These are phyloP conservation scores for Nesidiocoris tenuis DNA, from an alignment of 2,888 invertebrate genomes.

Conservation along the genomic window DNA sequence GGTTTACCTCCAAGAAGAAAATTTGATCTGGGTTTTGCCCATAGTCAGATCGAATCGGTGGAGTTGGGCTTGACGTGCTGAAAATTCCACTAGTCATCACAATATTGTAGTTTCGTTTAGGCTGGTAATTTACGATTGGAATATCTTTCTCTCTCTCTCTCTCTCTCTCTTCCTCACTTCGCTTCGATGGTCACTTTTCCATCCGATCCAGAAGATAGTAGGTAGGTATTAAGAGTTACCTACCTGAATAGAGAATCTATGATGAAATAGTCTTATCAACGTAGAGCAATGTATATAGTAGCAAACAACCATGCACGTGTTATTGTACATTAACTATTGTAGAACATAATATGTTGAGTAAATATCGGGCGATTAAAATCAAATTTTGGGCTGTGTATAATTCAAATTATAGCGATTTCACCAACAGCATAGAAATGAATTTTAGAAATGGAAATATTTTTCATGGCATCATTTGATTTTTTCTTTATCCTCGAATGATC, in stretches of 20 bases:
- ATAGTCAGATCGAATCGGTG: neutral
- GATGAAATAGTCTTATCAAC: constrained; percentile 3
- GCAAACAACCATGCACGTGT: constrained; percentile 19
- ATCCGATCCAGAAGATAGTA: no score
- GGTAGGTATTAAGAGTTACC: no score
- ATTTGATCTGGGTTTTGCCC: no score
- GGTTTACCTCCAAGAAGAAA: no score
- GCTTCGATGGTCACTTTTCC: no score
- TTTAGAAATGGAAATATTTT: constrained; percentile 24
- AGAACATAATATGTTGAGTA: constrained; percentile 15
- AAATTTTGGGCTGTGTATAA: constrained; percentile 35
- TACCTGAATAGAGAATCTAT: no score
- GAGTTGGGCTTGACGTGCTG: neutral
- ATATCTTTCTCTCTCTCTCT: no score
- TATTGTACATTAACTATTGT: constrained; percentile 17
- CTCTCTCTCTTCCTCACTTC: no score
- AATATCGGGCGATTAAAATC: constrained; percentile 28
- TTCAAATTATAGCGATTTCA: constrained; percentile 10
- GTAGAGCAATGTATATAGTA: constrained; percentile 25
- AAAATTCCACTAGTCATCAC: neutral
- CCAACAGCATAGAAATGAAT: constrained; percentile 10
- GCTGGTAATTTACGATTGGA: no score
- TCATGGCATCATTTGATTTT: neutral
- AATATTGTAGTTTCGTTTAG: neutral
- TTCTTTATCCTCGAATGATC: neutral